A percentile compares a stretch with the other conserved stretches of the same genome.
Conservation (phyloP, 1,140 invertebrate species). For the Thaumetopoea pityocampa region DNA sequence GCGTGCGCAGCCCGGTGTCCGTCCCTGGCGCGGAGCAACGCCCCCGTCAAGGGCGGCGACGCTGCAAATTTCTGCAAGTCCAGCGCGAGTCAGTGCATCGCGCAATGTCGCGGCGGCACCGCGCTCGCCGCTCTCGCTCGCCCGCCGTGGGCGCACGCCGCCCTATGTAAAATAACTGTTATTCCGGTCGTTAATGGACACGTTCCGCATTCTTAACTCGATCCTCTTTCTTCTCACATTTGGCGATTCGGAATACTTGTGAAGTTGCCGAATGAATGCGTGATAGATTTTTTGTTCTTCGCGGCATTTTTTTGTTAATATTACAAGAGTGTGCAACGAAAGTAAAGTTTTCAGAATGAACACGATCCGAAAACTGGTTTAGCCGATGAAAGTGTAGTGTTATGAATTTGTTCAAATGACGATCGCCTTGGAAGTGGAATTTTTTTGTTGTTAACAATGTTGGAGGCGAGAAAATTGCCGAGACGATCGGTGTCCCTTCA, state of each 20-base stretch:
- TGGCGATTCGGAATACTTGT: constrained; percentile 33
- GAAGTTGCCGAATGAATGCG: constrained; percentile 27
- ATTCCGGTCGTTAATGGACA: constrained; percentile 68
- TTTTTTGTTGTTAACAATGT: constrained; percentile 48
- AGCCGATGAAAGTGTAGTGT: constrained; percentile 59
- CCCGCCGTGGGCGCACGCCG: constrained; percentile 46
- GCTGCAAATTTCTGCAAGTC: constrained; percentile 75
- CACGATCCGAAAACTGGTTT: constrained; percentile 51
- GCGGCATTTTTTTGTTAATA: constrained; percentile 28
- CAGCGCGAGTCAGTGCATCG: constrained; percentile 68
- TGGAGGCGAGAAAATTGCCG: constrained; percentile 59
- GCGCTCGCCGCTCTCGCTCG: constrained; percentile 49
- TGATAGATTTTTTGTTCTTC: constrained; percentile 32
- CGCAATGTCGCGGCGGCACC: constrained; percentile 70
- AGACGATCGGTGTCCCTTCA: constrained; percentile 60
- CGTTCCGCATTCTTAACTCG: constrained; percentile 63
- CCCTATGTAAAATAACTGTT: constrained; percentile 69
- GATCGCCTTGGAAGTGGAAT: constrained; percentile 36
- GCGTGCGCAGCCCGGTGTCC: constrained; percentile 61
- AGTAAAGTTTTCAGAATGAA: constrained; percentile 60
- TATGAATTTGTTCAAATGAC: constrained; percentile 54
- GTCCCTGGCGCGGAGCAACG: constrained; percentile 72
- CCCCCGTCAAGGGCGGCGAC: constrained; percentile 74
- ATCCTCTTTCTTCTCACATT: constrained; percentile 38
- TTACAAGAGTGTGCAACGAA: constrained; percentile 43